Evolutionary conservation across 2,113 vertebrate genomes (phyloP).

Genomic region (Apodemus speciosus): DNA sequence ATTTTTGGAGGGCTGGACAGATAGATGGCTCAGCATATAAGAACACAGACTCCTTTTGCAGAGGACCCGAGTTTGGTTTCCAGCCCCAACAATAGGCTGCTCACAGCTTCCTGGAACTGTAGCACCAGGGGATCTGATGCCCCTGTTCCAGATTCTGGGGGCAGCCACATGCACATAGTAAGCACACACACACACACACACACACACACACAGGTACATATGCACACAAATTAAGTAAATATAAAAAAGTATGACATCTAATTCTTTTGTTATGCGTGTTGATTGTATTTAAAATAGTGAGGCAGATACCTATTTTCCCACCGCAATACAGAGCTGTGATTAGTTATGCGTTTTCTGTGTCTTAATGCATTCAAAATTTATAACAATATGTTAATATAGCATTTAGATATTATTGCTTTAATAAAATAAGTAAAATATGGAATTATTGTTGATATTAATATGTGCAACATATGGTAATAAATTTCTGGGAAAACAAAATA

Average conservation of each 20-base stretch:
- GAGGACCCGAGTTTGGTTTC: neutral
- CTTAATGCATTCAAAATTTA: neutral
- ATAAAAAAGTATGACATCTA: neutral
- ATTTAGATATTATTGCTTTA: neutral
- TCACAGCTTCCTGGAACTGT: neutral
- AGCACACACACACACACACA: neutral
- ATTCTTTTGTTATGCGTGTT: neutral
- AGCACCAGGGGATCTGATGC: neutral
- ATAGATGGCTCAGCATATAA: neutral
- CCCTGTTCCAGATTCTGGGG: neutral
- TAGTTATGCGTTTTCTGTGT: neutral
- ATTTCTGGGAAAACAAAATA: neutral
- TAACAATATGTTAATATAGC: neutral
- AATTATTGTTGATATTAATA: neutral
- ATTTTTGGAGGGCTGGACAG: neutral
- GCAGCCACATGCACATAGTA: neutral
- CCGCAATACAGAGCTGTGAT: neutral
- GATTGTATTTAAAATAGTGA: constrained; percentile 15
- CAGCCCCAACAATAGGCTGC: neutral
- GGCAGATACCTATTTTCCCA: constrained; percentile 3
- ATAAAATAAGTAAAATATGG: neutral
- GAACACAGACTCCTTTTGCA: neutral
- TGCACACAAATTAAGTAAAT: neutral
- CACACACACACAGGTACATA: neutral
- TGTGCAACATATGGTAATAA: neutral